Evolutionary conservation across 2,888 invertebrate genomes (phyloP), one percentile per base, ranked within the genome.

Genomic region (Cataglyphis livida): DNA sequence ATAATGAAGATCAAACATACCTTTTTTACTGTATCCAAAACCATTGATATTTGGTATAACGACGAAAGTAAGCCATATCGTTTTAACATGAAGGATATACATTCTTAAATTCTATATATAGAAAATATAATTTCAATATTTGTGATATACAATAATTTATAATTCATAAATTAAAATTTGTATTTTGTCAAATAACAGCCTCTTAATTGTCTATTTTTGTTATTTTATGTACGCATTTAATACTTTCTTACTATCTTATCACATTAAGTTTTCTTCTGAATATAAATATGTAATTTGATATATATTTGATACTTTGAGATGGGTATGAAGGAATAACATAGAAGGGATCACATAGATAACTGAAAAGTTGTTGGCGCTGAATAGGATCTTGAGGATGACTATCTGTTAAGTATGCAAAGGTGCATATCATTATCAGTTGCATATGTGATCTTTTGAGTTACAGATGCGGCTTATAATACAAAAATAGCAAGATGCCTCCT

Each of bases 1-100:
- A 64, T 38, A 65, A n/a, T 35, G n/a, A 54, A 32, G 3, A 57
- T 38, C 7, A 32, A 66, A n/a, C n/a, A 70, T 86, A 93, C 92
- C 84, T 83, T 85, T 87, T 83, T 85, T 91, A 21, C 84, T 87
- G 48, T 93, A 93, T 54, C 92, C 92, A 82, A 90, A 93, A 28
- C 84, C 87, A 38, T 2, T 21, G 35, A 61, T 62, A 66, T 74
- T 9, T 12, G 82, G 64, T 41, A 81, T 83, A 86, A 75, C 12
- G 81, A 84, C 5, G 41, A 76, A n/a, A 57, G 15, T 32, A 15
- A 78, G 10, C 66, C 41, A 78, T 32, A 28, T 3, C 15, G 15
- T 21, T 41, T 25, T 1, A 57, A 65, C 15, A 6, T 35, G 35
- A 41, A 3, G 7, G 5, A 65, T 57, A 10, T 10, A 10, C 66